Evolutionary conservation across 2,113 vertebrate genomes (phyloP).

Genomic region (Phylloscopus trochiloides): DNA sequence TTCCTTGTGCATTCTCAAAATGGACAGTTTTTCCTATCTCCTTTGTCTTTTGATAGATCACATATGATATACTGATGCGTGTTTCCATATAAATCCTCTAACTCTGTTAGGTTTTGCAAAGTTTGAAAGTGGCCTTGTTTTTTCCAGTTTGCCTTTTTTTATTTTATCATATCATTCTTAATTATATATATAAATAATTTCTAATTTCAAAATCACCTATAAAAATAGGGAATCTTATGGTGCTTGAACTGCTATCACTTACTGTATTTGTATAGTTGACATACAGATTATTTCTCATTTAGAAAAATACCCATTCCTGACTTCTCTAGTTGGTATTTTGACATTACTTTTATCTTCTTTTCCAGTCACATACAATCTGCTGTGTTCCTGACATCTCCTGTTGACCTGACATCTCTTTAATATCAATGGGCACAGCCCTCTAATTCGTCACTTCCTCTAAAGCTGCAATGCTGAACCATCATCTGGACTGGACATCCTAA

Average conservation of each 20-base stretch:
- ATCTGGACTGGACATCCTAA: conserved; percentile 14
- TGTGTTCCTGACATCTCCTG: not conserved
- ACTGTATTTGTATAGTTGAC: not conserved
- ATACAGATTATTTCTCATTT: not conserved
- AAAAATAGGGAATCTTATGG: not conserved
- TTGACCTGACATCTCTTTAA: conserved; percentile 38
- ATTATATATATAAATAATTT: not conserved
- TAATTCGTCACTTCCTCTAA: conserved; percentile 45
- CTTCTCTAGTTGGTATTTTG: not conserved
- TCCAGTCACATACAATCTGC: conserved; percentile 41
- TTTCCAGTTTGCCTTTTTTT: not conserved
- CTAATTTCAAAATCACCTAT: not conserved
- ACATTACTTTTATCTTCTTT: not conserved
- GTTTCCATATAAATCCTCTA: not conserved
- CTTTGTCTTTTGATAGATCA: not conserved
- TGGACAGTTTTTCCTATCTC: not conserved
- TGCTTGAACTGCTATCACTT: not conserved
- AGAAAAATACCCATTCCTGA: not conserved
- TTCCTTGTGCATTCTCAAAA: not conserved
- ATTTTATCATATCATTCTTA: not conserved
- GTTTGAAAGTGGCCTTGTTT: not conserved
- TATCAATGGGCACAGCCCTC: conserved; percentile 20
- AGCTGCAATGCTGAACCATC: not conserved
- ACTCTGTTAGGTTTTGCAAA: not conserved
- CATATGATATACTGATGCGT: fast-evolving